Evolutionary conservation across 2,797 vertebrate species (phyloP).

Genomic region (Ctenopoma kingsleyae): DNA sequence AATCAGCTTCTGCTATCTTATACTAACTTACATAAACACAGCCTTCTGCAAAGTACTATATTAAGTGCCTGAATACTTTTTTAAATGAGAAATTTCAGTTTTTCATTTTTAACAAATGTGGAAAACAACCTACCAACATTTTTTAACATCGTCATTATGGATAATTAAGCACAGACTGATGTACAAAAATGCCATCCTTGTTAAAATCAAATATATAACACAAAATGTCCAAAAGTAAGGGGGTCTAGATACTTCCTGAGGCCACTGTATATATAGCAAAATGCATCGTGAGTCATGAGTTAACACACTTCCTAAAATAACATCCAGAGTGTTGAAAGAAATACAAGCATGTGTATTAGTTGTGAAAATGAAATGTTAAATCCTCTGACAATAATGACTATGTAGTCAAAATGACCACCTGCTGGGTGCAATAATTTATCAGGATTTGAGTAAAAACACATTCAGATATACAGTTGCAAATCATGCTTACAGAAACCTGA

Average conservation of each 20-base stretch:
- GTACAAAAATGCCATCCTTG: no score
- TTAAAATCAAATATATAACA: no score
- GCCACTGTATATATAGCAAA: background rate
- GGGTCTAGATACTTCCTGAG: no score
- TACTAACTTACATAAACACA: background rate
- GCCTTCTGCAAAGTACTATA: background rate
- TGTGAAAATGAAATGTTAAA: background rate
- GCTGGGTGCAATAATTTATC: slow-evolving; percentile 42
- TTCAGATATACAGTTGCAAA: slow-evolving; percentile 30
- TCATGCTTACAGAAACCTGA: slow-evolving; percentile 58
- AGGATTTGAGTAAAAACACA: slow-evolving; percentile 55
- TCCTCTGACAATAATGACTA: slow-evolving; percentile 18
- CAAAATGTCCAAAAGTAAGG: no score
- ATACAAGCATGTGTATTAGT: background rate
- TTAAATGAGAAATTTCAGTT: no score
- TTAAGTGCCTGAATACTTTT: background rate
- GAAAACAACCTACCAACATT: no score
- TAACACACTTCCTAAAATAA: no score
- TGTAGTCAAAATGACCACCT: slow-evolving; percentile 24
- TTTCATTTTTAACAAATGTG: no score
- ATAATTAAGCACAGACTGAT: no score
- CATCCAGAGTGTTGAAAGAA: background rate
- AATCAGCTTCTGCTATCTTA: background rate
- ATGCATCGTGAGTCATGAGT: no score
- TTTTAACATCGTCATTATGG: no score